A percentile compares a stretch with the other conserved stretches of the same genome.
Evolutionary conservation across 2,888 invertebrate genomes (phyloP).

Genomic region (Pyrocoelia pectoralis): DNA sequence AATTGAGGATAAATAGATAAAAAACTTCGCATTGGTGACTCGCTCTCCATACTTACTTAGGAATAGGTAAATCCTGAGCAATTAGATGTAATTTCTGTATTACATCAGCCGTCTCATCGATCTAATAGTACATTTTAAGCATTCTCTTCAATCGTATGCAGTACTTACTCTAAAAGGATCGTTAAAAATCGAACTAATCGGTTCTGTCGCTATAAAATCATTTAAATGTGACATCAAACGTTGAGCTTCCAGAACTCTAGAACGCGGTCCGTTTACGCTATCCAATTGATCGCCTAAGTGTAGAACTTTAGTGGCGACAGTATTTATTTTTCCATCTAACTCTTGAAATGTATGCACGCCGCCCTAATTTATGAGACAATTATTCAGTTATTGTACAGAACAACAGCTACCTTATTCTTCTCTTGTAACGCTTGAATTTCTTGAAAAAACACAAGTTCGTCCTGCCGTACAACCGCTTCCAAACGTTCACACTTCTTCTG

Average conservation of each 20-base stretch:
- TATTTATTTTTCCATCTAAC: slow-evolving; percentile 94
- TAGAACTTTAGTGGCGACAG: slow-evolving; percentile 96
- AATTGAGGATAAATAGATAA: too few relatives aligned
- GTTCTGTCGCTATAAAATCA: slow-evolving; percentile 88
- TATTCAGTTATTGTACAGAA: not conserved
- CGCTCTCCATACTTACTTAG: slow-evolving; percentile 65
- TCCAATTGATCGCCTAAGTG: slow-evolving; percentile 99
- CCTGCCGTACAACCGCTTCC: slow-evolving; percentile 83
- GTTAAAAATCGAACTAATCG: slow-evolving; percentile 85
- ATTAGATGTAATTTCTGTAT: slow-evolving; percentile 96
- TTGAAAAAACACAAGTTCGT: slow-evolving; percentile 83
- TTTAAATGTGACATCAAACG: slow-evolving; percentile 90
- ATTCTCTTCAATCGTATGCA: not conserved
- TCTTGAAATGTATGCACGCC: slow-evolving; percentile 90
- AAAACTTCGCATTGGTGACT: too few relatives aligned
- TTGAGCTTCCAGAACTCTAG: slow-evolving; percentile 94
- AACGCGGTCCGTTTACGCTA: slow-evolving; percentile 93
- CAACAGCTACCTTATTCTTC: slow-evolving; percentile 74
- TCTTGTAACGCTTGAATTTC: slow-evolving; percentile 85
- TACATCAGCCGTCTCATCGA: slow-evolving; percentile 95
- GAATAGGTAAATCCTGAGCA: slow-evolving; percentile 91
- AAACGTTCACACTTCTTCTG: slow-evolving; percentile 85
- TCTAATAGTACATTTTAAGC: slow-evolving; percentile 60
- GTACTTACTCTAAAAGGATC: slow-evolving; percentile 77
- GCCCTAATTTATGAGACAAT: slow-evolving; percentile 66